A percentile compares a stretch with the other conserved stretches of the same genome.
Conservation (phyloP, 2,888 invertebrate genomes). For the Gerosis bhagava region DNA sequence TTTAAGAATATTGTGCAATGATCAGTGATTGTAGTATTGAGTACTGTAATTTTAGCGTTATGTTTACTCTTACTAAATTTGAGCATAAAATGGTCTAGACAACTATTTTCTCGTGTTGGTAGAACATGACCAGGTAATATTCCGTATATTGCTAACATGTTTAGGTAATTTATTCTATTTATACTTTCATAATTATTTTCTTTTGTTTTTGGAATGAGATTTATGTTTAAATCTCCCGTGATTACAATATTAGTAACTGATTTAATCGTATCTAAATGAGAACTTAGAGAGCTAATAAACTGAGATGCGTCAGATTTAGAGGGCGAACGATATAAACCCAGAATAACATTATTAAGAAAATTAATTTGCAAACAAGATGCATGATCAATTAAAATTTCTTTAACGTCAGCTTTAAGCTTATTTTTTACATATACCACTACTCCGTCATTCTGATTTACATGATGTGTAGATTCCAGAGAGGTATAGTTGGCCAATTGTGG, state of each 20-base stretch:
- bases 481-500: neutral
- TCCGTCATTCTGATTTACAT: neutral
- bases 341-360: neutral
- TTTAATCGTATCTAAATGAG: neutral
- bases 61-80: constrained; percentile 30
- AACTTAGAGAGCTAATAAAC: neutral
- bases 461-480: neutral
- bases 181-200: neutral
- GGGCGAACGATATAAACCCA: neutral
- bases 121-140: neutral
- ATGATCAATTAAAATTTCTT: neutral
- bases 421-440: neutral
- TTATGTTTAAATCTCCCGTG: neutral
- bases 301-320: neutral
- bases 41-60: constrained; percentile 18
- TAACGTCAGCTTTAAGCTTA: neutral
- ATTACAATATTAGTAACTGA: neutral
- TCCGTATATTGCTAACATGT: neutral
- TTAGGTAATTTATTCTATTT: neutral
- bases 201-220: neutral
- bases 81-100: constrained; percentile 31
- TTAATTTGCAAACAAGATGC: neutral
- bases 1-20: neutral
- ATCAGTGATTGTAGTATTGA: neutral
- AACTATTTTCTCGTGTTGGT: constrained; percentile 35